Evolutionary conservation across 2,797 vertebrate species (phyloP), one percentile per base, ranked within the genome.

Genomic region (Kryptolebias ocellatus): DNA sequence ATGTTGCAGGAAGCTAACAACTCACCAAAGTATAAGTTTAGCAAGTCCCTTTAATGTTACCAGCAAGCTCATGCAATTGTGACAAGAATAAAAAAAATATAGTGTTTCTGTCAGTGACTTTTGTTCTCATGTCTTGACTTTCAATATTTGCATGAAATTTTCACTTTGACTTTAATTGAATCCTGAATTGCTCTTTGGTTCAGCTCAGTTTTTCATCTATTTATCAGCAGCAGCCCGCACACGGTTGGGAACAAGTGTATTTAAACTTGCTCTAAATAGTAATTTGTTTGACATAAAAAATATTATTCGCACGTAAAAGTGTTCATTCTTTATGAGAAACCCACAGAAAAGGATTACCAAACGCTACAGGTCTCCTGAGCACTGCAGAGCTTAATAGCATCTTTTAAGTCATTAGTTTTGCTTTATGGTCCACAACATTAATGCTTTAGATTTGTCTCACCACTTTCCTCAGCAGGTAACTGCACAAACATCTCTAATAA

Each of bases 391-490:
- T 59, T 64, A 49, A 57, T 58, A n/a, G n/a, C 27, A 42, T 71
- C 18, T 58, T 70, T 52, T 50, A 50, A 62, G 44, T 63, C 37
- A 58, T 42, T 63, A n/a, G 27, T 66, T 67, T 67, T 51, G 34
- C 49, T 76, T 72, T 66, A 67, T 62, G 28, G 17, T 63, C 44
- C 24, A 31, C 74, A 59, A 29, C 64, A 51, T 45, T 50, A 61
- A 16, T 37, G 37, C 57, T 72, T 57, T 59, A 20, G 64, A 51
- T 64, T 63, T n/a, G 27, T 59, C 24, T 52, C 45, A 49, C 31
- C 20, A 11, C 20, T 70, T 34, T 51, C 24, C 8, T 51, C 49
- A 52, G 58, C 61, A 50, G 45, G 39, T 64, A 74, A 42, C 39
- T 46, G 28, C 52, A 14, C 1, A n/a, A 31, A 66, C 27, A 68